Base-by-base conservation (phyloP, 2,113 vertebrate species). In the Microcebus jonahi region DNA sequence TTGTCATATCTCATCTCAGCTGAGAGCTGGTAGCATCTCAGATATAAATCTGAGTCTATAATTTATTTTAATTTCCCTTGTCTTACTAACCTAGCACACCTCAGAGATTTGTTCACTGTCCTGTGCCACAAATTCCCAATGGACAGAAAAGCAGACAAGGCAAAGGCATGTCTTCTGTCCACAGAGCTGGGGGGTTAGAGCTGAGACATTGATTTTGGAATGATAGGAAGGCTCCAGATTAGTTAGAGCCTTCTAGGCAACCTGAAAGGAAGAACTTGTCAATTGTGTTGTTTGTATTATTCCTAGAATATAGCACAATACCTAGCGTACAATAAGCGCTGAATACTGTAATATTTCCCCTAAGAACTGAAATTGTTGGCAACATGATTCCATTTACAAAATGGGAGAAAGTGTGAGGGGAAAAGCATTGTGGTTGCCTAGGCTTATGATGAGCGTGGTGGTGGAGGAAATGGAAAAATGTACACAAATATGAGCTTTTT, bases 91-190 rank as follows among this genome's bases (percentile, higher is more conserved):
- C 4, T 20, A 75, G 42, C 18, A 65, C 6, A 71, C 17, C 14
- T 55, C 42, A 23, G 25, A 68, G 5, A 8, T 15, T n/a, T 29
- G 14, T 8, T 71, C 29, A 67, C 25, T 36, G 2, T 13, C 45
- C 0, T 3, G 15, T 31, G 3, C 27, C 53, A 87, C 39, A 12
- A 42, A 82, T 17, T 75, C 50, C 39, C 8, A 39, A 12, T 2
- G 79, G 53, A 8, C 68, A 63, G 31, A 68, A 70, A 80, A 84
- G 15, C 23, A 48, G n/a, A 14, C 4, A 13, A 10, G 23, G 3
- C 8, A 0, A 13, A 10, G 29, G 2, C 10, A 0, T 39, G 48
- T 21, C 21, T 34, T 59, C 25, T 34, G 1, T 55, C 45, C 25
- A 29, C 61, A 29, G 34, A 42, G 8, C 61, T 82, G 31, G 1